These are phyloP conservation scores for Montipora foliosa DNA, from an alignment of 64 coral and sea anemone species.

Conservation along the genomic window DNA sequence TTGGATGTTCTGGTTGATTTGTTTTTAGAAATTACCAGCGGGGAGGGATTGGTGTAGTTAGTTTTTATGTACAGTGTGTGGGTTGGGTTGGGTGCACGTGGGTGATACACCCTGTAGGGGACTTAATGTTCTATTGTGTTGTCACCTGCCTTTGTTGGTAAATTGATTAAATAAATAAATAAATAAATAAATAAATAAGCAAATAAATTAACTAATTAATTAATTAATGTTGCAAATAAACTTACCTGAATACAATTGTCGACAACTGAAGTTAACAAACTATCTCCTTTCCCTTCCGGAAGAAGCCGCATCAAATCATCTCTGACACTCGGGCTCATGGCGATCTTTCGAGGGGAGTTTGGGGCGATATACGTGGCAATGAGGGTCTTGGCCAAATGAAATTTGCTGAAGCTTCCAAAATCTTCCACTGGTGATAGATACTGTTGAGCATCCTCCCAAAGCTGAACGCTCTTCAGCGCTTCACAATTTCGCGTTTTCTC, in stretches of 20 bases:
- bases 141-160: no score
- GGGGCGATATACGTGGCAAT: slow-evolving; percentile 72
- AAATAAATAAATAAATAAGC: no score
- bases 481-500: slow-evolving; percentile 39
- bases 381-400: slow-evolving; percentile 72
- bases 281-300: slow-evolving; percentile 70
- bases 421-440: slow-evolving; percentile 67
- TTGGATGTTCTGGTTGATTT: no score
- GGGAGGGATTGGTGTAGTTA: no score
- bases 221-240: neutral
- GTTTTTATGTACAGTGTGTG: no score
- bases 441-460: slow-evolving; percentile 87
- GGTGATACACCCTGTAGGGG: no score
- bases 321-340: slow-evolving; percentile 11
- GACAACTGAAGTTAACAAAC: slow-evolving; percentile 40
- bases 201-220: no score
- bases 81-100: no score
- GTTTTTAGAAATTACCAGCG: no score
- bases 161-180: no score
- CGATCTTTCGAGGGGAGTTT: slow-evolving; percentile 67
- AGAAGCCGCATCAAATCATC: slow-evolving; percentile 78
- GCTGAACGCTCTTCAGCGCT: slow-evolving; percentile 75
- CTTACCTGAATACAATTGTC: slow-evolving; percentile 54
- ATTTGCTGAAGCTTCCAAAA: slow-evolving; percentile 69
- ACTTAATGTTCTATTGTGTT: no score